Evolutionary conservation across 2,888 invertebrate genomes (phyloP), one percentile per base, ranked within the genome.

Genomic region (Tachina grossa): DNA sequence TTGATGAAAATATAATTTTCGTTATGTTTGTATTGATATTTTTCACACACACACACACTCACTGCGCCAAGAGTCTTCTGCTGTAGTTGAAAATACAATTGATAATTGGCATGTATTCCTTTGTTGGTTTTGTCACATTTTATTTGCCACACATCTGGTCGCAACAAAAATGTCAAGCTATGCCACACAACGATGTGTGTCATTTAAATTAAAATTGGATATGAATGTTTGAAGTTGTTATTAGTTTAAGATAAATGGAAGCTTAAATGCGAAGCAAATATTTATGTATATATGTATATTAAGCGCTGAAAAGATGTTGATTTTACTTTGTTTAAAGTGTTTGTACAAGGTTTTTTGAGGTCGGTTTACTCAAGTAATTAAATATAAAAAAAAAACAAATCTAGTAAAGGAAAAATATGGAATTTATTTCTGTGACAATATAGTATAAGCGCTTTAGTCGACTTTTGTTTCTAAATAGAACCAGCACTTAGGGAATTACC

Each of bases 81-180:
- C 77, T 81, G 81, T 74, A 74, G 31, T 74, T 85, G 77, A 77
- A 80, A 81, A 68, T 65, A 68, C 68, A 77, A 81, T 78, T 78
- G 77, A 63, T 85, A 85, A 85, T 85, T 85, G 74, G 55, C 74
- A 81, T 74, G 14, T 65, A n/a, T 65, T 47, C 39, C 16, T 31
- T 61, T 61, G 49, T 74, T 61, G 47, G 19, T 74, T 75, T 43
- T 53, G 75, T 74, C 49, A 61, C 31, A 74, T 51, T 74, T 41
- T 53, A 65, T 75, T 61, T 75, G 51, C 53, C 51, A 45, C 53
- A 53, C 53, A 75, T 51, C 43, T 75, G 75, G 75, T 63, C 43
- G 61, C 53, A 43, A 65, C 49, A 22, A 43, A 65, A 31, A 53
- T 53, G 49, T 43, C 53, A 63, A 63, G 74, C 51, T n/a, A 19